A percentile compares a stretch with the other conserved stretches of the same genome.
These are phyloP conservation scores for Paradisaea rubra DNA, from an alignment of 2,113 vertebrate species.

Conservation along the genomic window DNA sequence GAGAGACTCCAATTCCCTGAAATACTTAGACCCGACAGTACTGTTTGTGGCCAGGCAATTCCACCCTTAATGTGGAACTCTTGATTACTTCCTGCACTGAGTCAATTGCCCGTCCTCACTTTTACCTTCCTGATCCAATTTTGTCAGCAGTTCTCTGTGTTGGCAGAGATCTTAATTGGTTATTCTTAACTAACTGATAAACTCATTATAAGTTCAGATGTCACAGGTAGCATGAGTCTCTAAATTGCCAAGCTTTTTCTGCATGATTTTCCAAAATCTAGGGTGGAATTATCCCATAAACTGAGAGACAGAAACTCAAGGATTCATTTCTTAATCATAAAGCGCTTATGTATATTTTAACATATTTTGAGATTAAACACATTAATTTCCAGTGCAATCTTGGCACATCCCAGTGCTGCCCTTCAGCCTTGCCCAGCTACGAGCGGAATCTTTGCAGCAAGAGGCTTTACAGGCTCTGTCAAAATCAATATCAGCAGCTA, in stretches of 20 bases:
- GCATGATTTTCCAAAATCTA: not conserved
- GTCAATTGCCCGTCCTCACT: not conserved
- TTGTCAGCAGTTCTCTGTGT: not conserved
- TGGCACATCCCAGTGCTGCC: not conserved
- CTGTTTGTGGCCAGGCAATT: not conserved
- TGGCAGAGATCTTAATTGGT: not conserved
- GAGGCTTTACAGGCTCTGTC: not conserved
- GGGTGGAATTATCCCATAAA: not conserved
- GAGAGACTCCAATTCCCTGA: not conserved
- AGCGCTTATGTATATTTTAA: not conserved
- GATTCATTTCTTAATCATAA: conserved; percentile 10
- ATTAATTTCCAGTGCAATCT: conserved; percentile 7
- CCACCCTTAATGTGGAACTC: not conserved
- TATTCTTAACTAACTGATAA: not conserved
- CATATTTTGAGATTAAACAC: not conserved
- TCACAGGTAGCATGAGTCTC: not conserved
- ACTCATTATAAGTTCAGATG: not conserved
- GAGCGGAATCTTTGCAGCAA: not conserved
- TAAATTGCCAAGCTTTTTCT: not conserved
- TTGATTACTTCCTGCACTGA: not conserved
- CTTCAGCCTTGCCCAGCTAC: not conserved
- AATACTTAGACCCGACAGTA: not conserved
- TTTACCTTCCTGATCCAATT: not conserved
- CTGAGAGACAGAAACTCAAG: not conserved
- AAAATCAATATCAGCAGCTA: conserved; percentile 44